Base-by-base conservation (phyloP, 2,113 vertebrate species). In the Sarotherodon lohbergeri region DNA sequence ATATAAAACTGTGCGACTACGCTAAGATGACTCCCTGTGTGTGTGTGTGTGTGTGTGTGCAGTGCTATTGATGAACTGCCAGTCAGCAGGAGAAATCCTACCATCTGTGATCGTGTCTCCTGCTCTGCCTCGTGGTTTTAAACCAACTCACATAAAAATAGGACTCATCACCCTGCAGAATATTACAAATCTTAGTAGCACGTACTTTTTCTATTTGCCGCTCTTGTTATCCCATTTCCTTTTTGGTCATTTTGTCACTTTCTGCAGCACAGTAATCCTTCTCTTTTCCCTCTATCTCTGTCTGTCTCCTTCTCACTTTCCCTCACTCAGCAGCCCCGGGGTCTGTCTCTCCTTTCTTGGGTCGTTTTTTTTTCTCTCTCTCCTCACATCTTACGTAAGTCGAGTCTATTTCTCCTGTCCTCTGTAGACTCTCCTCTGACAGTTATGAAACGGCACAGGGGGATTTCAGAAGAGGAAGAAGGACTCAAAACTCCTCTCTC, bases 391-490 rank as follows among this genome's bases (percentile, higher is more conserved):
- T 96, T 96, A 94, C 52, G 73, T 96, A 96, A 96, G 93, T 83
- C 7, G 55, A 93, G 91, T 93, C 93, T 93, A 92, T 94, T 94
- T 94, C 92, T 93, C 92, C 88, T 84, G 93, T 90, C 92, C 95
- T 94, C 93, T 91, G 93, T 89, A 89, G 93, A 94, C 91, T 89
- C 90, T 89, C 86, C 84, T 91, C 93, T 94, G 93, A 93, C 92
- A 93, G 94, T 95, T 95, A 94, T 89, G 93, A 95, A 95, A 95
- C 90, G 88, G 86, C 85, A 85, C 91, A 84, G 83, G 81, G 92
- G 92, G 91, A 92, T 90, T 92, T 92, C 86, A 92, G 90, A 88
- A 79, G 90, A 94, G 88, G 89, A 90, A 78, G 88, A 80, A 89
- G 88, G 89, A 91, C 91, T 91, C 86, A 73, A 85, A 90, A 89